Evolutionary conservation across 2,113 vertebrate species (phyloP), one percentile per base, ranked within the genome.

Genomic region (Esox niger): DNA sequence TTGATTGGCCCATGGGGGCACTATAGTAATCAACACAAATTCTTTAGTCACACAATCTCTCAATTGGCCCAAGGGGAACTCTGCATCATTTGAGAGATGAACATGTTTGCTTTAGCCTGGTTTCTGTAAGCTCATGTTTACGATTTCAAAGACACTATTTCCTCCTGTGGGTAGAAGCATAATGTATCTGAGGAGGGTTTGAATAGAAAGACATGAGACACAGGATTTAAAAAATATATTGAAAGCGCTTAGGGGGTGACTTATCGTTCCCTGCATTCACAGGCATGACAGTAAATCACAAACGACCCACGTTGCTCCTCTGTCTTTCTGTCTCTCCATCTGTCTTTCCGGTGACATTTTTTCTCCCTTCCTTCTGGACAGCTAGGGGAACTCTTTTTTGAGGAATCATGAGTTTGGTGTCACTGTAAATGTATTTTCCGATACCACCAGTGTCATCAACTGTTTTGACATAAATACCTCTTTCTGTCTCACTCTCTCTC

Each of bases 221-320:
- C 66, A 64, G 77, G 69, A 76, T 81, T 83, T 78, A 78, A 74
- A 78, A 70, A 78, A 83, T 80, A 80, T 83, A 83, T 79, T 6
- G 70, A 74, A 73, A 71, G 68, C 62, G 74, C 66, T 82, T 68
- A 69, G 55, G 32, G 25, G 66, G 52, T 82, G 79, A 86, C 66
- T 80, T 81, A 82, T 79, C 68, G 73, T 83, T 75, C 73, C 74
- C 57, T 69, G 73, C 66, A 66, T 83, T 84, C 79, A 84, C 73
- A 79, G 67, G 46, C 26, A 4, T 61, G 66, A 75, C 77, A 64
- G 68, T 80, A 82, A 86, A 85, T 89, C 80, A 80, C 52, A 46
- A n/a, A 64, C 11, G 70, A 68, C 55, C 67, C 64, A 79, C 76
- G 66, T 58, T 58, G 58, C 60, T 70, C 69, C 21, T 20, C 66